Evolutionary conservation across 2,113 vertebrate species (phyloP).

Genomic region (Xiphorhynchus elegans): DNA sequence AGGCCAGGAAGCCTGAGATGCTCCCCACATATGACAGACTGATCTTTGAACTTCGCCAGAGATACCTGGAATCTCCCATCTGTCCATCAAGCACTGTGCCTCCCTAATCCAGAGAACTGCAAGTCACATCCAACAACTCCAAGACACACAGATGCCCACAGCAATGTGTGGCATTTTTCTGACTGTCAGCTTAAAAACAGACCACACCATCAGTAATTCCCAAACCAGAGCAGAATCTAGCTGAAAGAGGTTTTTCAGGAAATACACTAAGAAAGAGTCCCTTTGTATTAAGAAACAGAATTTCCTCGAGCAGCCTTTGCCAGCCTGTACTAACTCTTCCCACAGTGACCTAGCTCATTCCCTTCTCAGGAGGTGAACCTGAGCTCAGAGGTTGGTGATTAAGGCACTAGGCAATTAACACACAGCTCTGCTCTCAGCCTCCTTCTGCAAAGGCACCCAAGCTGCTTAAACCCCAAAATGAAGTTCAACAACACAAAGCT

Average conservation of each 20-base stretch:
- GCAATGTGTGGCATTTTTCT: rapidly evolving
- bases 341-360: not conserved
- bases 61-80: not conserved
- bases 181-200: not conserved
- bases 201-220: not conserved
- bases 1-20: not conserved
- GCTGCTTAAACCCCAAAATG: not conserved
- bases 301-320: not conserved
- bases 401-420: not conserved
- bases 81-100: not conserved
- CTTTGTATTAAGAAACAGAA: not conserved
- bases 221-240: not conserved
- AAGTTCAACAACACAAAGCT: not conserved
- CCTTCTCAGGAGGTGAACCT: not conserved
- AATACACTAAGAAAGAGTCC: not conserved
- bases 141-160: not conserved
- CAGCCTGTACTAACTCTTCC: not conserved
- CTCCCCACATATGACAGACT: not conserved
- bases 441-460: not conserved
- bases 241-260: not conserved
- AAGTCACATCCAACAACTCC: not conserved
- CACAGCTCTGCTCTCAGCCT: not conserved
- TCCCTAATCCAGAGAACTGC: not conserved
- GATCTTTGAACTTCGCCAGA: not conserved
- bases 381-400: not conserved